A percentile compares a stretch with the other conserved stretches of the same genome.
phyloP scores from a whole-genome alignment of 2,888 invertebrate species.

The Ceramica pisi region DNA sequence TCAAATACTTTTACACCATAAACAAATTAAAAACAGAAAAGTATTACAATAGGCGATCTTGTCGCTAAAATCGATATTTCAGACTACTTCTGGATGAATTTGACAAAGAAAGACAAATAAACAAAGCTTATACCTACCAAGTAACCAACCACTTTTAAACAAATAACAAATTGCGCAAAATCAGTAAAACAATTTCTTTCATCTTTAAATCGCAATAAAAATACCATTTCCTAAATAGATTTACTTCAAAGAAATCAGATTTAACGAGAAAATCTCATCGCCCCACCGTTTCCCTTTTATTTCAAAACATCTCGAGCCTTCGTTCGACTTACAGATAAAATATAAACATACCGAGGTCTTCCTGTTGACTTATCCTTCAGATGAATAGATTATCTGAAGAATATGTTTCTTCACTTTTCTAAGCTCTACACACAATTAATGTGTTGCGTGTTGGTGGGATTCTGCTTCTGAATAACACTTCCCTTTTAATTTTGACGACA shows the following conservation, averaged over 20 bases:
- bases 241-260: slow-evolving; percentile 34
- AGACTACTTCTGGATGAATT: too few relatives aligned
- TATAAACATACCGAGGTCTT: slow-evolving; percentile 18
- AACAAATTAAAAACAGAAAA: too few relatives aligned
- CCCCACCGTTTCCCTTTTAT: slow-evolving; percentile 5
- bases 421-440: too few relatives aligned
- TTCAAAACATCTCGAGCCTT: slow-evolving; percentile 18
- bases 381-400: slow-evolving; percentile 27
- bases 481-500: too few relatives aligned
- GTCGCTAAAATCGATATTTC: too few relatives aligned
- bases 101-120: too few relatives aligned
- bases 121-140: too few relatives aligned
- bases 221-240: background rate
- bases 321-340: slow-evolving; percentile 34
- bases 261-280: slow-evolving; percentile 24
- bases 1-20: too few relatives aligned
- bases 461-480: background rate
- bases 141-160: background rate
- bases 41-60: too few relatives aligned
- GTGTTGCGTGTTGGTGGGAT: too few relatives aligned
- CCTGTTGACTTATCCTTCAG: slow-evolving; percentile 29
- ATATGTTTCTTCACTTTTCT: slow-evolving; percentile 8
- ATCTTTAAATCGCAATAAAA: slow-evolving; percentile 17
- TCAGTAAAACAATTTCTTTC: background rate
- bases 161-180: background rate